These are phyloP conservation scores for Cylindroiulus punctatus DNA, from an alignment of 2,888 invertebrate species.

Conservation along the genomic window DNA sequence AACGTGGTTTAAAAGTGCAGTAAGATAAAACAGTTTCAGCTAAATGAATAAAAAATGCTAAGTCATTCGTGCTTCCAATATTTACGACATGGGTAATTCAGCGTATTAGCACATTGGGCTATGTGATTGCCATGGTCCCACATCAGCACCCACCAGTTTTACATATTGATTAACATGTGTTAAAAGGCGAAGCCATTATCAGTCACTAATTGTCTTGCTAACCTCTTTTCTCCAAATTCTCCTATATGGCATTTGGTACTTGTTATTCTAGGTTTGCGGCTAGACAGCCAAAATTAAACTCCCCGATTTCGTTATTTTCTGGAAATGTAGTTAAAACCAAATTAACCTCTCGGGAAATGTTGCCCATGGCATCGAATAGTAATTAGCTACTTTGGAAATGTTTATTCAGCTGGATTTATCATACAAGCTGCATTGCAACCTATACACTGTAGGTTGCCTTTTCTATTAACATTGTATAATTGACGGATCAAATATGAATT, in stretches of 20 bases:
- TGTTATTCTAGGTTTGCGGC: slow-evolving; percentile 15
- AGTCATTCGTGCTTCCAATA: too few species aligned
- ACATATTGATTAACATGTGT: neutral
- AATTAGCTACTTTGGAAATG: slow-evolving; percentile 15
- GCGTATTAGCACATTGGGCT: too few species aligned
- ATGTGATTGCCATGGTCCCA: too few species aligned
- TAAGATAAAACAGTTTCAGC: too few species aligned
- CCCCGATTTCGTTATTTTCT: neutral
- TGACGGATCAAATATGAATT: neutral
- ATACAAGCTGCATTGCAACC: too few species aligned
- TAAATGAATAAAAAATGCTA: too few species aligned
- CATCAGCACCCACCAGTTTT: neutral
- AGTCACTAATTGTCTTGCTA: neutral
- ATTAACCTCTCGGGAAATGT: neutral
- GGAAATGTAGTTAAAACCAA: slow-evolving; percentile 21
- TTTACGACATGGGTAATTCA: too few species aligned
- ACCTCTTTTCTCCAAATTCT: neutral
- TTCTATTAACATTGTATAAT: too few species aligned
- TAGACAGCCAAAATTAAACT: neutral
- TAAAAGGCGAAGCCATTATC: neutral
- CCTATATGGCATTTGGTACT: neutral
- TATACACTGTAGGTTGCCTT: too few species aligned
- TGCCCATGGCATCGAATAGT: slow-evolving; percentile 25
- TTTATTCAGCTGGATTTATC: neutral
- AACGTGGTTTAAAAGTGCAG: too few species aligned